These are phyloP conservation scores for Progne subis DNA, from an alignment of 2,113 vertebrate genomes.

Conservation along the genomic window DNA sequence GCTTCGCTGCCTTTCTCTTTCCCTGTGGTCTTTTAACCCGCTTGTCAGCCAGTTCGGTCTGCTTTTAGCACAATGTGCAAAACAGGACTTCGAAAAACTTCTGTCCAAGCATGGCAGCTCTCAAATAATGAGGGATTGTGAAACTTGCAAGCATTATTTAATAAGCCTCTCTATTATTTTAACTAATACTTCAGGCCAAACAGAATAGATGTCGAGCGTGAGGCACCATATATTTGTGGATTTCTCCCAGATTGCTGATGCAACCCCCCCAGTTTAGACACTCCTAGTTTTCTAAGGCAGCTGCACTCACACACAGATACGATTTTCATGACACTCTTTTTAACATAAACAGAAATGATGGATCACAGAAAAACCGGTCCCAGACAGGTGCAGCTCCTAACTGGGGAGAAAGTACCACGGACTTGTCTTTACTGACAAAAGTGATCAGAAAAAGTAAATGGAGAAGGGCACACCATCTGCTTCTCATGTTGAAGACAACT, in stretches of 20 bases:
- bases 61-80: background rate
- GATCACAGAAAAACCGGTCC: background rate
- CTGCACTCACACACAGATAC: background rate
- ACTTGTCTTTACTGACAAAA: background rate
- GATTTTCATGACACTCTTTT: background rate
- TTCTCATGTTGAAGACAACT: background rate
- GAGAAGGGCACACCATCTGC: background rate
- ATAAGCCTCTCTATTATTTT: background rate
- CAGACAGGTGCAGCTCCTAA: background rate
- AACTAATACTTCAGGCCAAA: background rate
- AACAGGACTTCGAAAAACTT: background rate
- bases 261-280: background rate
- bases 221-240: background rate
- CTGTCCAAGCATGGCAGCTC: background rate
- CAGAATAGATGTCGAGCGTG: background rate
- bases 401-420: background rate
- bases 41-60: background rate
- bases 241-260: background rate
- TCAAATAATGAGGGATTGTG: background rate
- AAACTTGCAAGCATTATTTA: background rate
- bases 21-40: background rate
- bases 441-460: background rate
- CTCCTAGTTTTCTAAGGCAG: background rate
- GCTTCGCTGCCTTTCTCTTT: background rate
- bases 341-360: background rate